phyloP scores from a whole-genome alignment of 2,888 invertebrate species.

The Apotomis turbidana region DNA sequence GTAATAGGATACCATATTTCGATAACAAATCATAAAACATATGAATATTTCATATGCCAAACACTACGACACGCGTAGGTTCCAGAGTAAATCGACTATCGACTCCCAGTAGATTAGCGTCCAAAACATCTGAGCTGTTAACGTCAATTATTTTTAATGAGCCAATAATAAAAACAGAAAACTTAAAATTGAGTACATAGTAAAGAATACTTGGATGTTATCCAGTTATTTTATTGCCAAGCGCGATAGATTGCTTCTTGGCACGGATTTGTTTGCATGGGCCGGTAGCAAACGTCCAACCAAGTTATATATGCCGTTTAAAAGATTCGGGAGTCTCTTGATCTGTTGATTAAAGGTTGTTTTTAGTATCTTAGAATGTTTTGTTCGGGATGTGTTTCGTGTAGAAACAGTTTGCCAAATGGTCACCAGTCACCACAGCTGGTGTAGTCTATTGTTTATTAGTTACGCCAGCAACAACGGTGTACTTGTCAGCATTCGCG shows the following conservation, averaged over 20 bases:
- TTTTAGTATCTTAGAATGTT: slow-evolving; percentile 43
- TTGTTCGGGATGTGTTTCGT: slow-evolving; percentile 44
- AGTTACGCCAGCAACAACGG: neutral
- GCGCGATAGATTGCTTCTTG: slow-evolving; percentile 60
- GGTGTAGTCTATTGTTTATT: slow-evolving; percentile 42
- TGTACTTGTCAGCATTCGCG: too few species aligned
- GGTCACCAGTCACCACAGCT: slow-evolving; percentile 46
- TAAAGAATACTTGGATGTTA: slow-evolving; percentile 57
- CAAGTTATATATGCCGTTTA: slow-evolving; percentile 37
- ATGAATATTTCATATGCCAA: too few species aligned
- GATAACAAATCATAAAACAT: too few species aligned
- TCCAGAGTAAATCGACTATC: neutral
- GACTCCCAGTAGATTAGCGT: neutral
- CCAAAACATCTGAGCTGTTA: neutral
- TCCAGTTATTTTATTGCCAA: slow-evolving; percentile 63
- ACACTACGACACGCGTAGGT: too few species aligned
- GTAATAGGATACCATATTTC: too few species aligned
- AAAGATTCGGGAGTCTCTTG: slow-evolving; percentile 45
- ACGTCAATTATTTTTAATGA: slow-evolving; percentile 4
- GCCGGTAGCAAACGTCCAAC: slow-evolving; percentile 48
- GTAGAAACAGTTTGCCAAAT: slow-evolving; percentile 51
- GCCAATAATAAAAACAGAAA: slow-evolving; percentile 2
- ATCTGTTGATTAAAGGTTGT: slow-evolving; percentile 47
- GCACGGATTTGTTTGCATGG: slow-evolving; percentile 57
- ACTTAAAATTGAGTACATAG: slow-evolving; percentile 43